Conservation (phyloP, 1,140 invertebrate species). For the Cotesia typhae region DNA sequence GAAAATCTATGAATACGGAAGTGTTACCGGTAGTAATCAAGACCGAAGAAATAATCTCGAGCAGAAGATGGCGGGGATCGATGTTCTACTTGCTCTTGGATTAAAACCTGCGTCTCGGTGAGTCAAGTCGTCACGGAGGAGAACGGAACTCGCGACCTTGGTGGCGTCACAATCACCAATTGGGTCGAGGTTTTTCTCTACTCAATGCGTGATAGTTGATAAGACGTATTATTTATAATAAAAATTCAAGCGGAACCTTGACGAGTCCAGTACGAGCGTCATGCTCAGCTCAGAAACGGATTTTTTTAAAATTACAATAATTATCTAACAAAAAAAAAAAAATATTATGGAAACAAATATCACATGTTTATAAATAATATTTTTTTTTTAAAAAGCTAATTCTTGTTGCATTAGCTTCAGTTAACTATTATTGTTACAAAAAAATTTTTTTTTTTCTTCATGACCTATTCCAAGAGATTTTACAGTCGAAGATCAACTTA, state of each 20-base stretch:
- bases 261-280: background rate
- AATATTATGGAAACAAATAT: background rate
- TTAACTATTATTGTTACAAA: background rate
- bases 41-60: constrained; percentile 31
- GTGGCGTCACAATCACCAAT: constrained; percentile 6
- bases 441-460: constrained; percentile 1
- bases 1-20: constrained; percentile 5
- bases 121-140: constrained; percentile 43
- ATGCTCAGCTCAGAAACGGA: background rate
- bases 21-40: background rate
- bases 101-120: constrained; percentile 58
- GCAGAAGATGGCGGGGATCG: constrained; percentile 51
- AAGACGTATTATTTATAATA: constrained; percentile 17
- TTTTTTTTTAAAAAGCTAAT: too few species aligned
- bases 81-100: constrained; percentile 59
- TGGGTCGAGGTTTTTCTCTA: constrained; percentile 14
- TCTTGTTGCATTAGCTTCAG: too few species aligned
- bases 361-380: too few species aligned
- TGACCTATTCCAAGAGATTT: constrained; percentile 24
- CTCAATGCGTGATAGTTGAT: constrained; percentile 12
- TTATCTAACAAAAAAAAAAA: background rate
- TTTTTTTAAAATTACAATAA: background rate
- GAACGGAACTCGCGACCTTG: constrained; percentile 17
- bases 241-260: background rate
- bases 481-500: constrained; percentile 19